A percentile compares a stretch with the other conserved stretches of the same genome.
Evolutionary conservation across 2,888 invertebrate genomes (phyloP).

Genomic region (Coenonympha arcania): DNA sequence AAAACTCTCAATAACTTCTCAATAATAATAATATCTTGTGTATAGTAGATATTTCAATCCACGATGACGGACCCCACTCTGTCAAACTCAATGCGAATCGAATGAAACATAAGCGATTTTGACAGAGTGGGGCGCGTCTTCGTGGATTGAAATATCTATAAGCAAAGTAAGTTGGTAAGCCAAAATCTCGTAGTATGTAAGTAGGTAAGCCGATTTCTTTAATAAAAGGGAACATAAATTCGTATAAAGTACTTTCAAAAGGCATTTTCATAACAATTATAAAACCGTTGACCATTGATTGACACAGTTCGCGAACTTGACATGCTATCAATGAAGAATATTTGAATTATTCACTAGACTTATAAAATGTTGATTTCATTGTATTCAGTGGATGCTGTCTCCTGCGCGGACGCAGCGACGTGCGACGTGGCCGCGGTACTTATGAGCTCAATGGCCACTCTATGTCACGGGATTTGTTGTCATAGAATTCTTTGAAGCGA

Average conservation of each 20-base stretch:
- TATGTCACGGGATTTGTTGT: conserved; percentile 28
- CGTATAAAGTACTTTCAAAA: conserved; percentile 35
- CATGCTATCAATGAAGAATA: conserved; percentile 47
- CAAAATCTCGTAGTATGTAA: not conserved
- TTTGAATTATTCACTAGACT: conserved; percentile 42
- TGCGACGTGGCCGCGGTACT: conserved; percentile 19
- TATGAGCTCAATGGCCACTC: conserved; percentile 33
- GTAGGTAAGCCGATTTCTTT: not conserved
- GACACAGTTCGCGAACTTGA: conserved; percentile 52
- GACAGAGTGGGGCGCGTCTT: no score
- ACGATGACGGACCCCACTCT: no score
- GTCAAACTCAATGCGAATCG: no score
- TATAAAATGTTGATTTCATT: conserved; percentile 50
- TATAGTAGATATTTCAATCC: no score
- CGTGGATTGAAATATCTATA: no score
- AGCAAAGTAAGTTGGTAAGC: no score
- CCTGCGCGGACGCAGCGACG: conserved; percentile 13
- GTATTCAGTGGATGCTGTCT: conserved; percentile 25
- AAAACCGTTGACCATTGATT: conserved; percentile 67
- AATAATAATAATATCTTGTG: no score
- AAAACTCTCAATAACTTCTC: no score
- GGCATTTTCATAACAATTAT: conserved; percentile 20
- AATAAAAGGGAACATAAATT: conserved; percentile 41
- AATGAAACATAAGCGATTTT: no score
- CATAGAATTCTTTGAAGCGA: conserved; percentile 23